These are phyloP conservation scores for Stenchaetothrips biformis DNA, from an alignment of 2,888 invertebrate species.

Conservation along the genomic window DNA sequence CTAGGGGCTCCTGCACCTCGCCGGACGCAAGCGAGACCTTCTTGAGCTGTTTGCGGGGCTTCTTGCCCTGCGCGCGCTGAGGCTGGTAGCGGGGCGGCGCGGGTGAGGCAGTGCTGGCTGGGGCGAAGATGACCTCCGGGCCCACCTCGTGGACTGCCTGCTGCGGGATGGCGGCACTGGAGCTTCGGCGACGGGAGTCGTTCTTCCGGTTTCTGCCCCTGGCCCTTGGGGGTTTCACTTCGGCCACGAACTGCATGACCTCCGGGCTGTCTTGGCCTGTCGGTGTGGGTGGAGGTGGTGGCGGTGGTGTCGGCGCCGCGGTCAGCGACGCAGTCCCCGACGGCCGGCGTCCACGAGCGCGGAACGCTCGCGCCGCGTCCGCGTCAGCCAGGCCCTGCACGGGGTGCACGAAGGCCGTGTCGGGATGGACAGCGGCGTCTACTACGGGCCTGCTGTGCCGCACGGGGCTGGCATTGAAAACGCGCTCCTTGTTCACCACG, in stretches of 20 bases:
- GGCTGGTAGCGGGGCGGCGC: neutral
- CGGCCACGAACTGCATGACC: neutral
- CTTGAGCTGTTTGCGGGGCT: slow-evolving; percentile 2
- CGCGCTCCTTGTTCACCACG: neutral
- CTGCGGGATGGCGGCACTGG: neutral
- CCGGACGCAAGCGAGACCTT: neutral
- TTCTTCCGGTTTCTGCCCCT: neutral
- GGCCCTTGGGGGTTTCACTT: neutral
- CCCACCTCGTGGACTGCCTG: neutral
- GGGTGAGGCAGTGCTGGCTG: neutral
- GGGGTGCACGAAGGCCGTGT: slow-evolving; percentile 2
- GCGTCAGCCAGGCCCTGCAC: neutral
- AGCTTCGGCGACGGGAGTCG: neutral
- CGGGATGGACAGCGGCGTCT: neutral
- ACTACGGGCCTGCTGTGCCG: neutral
- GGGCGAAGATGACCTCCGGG: neutral
- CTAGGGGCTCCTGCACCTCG: slow-evolving; percentile 1
- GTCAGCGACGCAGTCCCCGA: neutral
- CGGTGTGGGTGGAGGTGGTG: neutral
- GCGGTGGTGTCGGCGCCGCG: neutral
- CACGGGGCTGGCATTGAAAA: neutral
- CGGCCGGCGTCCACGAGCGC: neutral
- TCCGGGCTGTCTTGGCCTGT: neutral
- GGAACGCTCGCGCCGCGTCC: neutral
- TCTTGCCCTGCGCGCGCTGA: neutral